These are phyloP conservation scores for Diorhabda carinulata DNA, from an alignment of 1,140 invertebrate species.

Conservation along the genomic window DNA sequence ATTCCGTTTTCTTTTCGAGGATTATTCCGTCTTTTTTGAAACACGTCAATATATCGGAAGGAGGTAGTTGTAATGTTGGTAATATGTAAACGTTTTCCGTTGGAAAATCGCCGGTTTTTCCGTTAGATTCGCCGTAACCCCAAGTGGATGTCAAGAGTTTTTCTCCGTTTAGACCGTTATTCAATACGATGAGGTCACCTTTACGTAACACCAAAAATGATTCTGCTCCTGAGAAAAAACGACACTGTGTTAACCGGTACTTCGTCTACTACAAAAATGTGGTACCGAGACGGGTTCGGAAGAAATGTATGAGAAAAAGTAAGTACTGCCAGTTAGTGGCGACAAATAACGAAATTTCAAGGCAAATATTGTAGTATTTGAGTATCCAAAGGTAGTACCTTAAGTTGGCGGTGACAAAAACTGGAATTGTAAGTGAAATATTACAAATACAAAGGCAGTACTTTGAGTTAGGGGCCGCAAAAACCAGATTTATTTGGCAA, in stretches of 20 bases:
- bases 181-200: slow-evolving; percentile 81
- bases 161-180: slow-evolving; percentile 71
- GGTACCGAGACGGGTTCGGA: not conserved
- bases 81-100: slow-evolving; percentile 84
- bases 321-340: too few relatives aligned
- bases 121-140: slow-evolving; percentile 69
- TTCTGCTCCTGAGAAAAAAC: slow-evolving; percentile 40
- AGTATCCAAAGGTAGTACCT: too few relatives aligned
- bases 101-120: slow-evolving; percentile 76
- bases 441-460: too few relatives aligned
- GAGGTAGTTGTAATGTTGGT: slow-evolving; percentile 76
- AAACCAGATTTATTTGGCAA: too few relatives aligned
- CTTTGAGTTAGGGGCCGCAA: too few relatives aligned
- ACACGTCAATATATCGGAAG: slow-evolving; percentile 53
- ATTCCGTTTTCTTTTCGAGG: slow-evolving; percentile 46
- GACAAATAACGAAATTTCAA: too few relatives aligned
- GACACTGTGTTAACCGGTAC: not conserved
- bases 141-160: slow-evolving; percentile 68
- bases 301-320: not conserved
- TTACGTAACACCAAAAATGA: slow-evolving; percentile 50
- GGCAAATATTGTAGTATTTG: too few relatives aligned
- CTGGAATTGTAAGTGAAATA: too few relatives aligned
- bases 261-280: not conserved
- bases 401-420: too few relatives aligned
- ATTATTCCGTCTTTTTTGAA: slow-evolving; percentile 57